Base-by-base conservation (phyloP, 2,797 vertebrate species). In the Scomberomorus guttatus region DNA sequence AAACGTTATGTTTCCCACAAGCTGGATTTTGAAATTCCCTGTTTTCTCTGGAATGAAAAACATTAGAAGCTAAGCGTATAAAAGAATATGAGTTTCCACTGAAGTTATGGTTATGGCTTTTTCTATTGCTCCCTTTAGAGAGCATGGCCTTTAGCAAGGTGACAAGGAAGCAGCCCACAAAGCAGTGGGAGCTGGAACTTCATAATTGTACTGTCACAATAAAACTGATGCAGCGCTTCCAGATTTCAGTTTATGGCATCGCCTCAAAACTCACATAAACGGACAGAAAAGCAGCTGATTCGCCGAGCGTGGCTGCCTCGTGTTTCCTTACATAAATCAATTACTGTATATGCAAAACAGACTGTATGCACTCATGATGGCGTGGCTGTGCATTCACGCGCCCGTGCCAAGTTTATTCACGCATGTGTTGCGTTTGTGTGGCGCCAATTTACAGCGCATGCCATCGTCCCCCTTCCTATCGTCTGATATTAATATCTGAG, bases 171-270 rank as follows among this genome's bases (percentile, higher is more conserved):
- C 89, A 70, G 86, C 86, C 81, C 65, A 76, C 83, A 83, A 4
- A 79, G 82, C 86, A 66, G 85, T 74, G 85, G 82, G 86, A 90
- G 87, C 81, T 42, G 83, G 68, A 81, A 86, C 88, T 91, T 93
- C 83, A 91, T 94, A 92, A 94, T 92, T 91, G 87, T 85, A 71
- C 88, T 92, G 93, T 92, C 92, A 90, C 88, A 87, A 92, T 95
- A 93, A 93, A 93, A 92, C 82, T 92, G 91, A 92, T 93, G 87
- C 89, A 93, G 77, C 80, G 87, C 76, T 86, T 85, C 80, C 78
- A 79, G 67, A 85, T 87, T 83, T 85, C 82, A 71, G 48, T 92
- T 92, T 84, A 89, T 72, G 72, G 83, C 60, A 10, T 44, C 1
- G 83, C 62, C 74, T 81, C 63, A 65, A 79, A 85, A 83, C 73